Percentiles rank a stretch among this genome's conserved stretches.
These are phyloP conservation scores for Cephus rjabovi DNA, from an alignment of 2,888 invertebrate genomes.

Conservation along the genomic window DNA sequence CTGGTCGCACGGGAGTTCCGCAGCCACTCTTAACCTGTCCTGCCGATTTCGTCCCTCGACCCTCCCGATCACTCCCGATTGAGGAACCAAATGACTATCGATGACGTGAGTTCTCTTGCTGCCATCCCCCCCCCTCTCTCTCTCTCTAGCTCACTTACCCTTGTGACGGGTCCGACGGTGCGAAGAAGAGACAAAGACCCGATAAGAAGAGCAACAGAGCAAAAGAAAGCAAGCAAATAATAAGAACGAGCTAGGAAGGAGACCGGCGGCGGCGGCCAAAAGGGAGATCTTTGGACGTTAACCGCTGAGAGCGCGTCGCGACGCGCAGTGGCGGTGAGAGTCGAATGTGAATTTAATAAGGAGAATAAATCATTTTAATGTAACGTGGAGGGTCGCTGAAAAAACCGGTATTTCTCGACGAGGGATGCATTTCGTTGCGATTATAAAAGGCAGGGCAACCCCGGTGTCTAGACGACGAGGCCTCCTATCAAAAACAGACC, in stretches of 20 bases:
- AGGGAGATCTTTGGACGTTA: constrained; percentile 17
- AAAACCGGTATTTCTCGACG: constrained; percentile 58
- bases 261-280: neutral
- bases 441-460: constrained; percentile 59
- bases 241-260: neutral
- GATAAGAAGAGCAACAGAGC: neutral
- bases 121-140: neutral
- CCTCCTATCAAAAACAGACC: constrained; percentile 64
- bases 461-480: constrained; percentile 55
- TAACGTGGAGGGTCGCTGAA: constrained; percentile 40
- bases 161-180: no score
- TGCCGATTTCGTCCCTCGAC: neutral
- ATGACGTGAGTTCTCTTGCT: neutral
- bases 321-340: constrained; percentile 29
- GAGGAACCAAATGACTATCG: neutral
- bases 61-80: neutral
- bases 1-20: neutral
- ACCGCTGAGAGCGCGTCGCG: constrained; percentile 29
- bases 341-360: constrained; percentile 61
- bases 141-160: no score
- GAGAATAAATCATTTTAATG: constrained; percentile 61
- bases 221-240: neutral
- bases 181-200: neutral
- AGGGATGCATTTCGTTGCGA: constrained; percentile 64
- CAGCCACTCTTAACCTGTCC: no score